These are phyloP conservation scores for Hydractinia symbiolongicarpus DNA, from an alignment of 30 jellyfish, hydroid and myxozoan genomes.

Conservation along the genomic window DNA sequence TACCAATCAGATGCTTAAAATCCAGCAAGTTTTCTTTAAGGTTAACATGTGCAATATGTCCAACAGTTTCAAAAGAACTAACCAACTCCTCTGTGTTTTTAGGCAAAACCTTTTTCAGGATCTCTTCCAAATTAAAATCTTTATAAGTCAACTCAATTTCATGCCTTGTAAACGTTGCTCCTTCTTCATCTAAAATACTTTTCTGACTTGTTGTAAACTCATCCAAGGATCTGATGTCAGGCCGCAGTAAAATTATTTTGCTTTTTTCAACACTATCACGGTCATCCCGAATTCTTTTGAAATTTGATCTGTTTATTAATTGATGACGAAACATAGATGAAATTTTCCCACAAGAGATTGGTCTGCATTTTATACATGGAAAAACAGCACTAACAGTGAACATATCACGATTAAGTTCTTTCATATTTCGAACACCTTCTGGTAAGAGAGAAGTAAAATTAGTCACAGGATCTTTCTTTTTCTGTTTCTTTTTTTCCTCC, in stretches of 20 bases:
- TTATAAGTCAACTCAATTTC: slow-evolving; percentile 48
- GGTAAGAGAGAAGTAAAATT: slow-evolving; percentile 24
- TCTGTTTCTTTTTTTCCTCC: too few species aligned
- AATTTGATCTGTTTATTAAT: slow-evolving; percentile 18
- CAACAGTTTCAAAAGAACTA: slow-evolving; percentile 92
- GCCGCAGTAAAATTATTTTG: slow-evolving; percentile 32
- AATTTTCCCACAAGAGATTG: slow-evolving; percentile 14
- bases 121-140: slow-evolving; percentile 61
- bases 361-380: slow-evolving; percentile 25
- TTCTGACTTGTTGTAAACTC: slow-evolving; percentile 38
- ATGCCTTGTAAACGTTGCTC: slow-evolving; percentile 33
- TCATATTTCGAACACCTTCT: slow-evolving; percentile 22
- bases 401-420: slow-evolving; percentile 1
- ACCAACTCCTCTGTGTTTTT: slow-evolving; percentile 47
- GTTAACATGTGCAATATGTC: slow-evolving; percentile 96
- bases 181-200: slow-evolving; percentile 19
- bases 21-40: slow-evolving; percentile 56
- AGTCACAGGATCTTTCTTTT: background rate
- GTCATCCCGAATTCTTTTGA: slow-evolving; percentile 11
- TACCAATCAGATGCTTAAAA: slow-evolving; percentile 68
- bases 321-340: slow-evolving; percentile 2
- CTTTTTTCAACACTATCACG: background rate
- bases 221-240: slow-evolving; percentile 10
- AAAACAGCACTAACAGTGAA: slow-evolving; percentile 8
- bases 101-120: slow-evolving; percentile 57